A percentile compares a stretch with the other conserved stretches of the same genome.
Conservation (phyloP, 2,888 invertebrate species). For the Escarpia spicata region DNA sequence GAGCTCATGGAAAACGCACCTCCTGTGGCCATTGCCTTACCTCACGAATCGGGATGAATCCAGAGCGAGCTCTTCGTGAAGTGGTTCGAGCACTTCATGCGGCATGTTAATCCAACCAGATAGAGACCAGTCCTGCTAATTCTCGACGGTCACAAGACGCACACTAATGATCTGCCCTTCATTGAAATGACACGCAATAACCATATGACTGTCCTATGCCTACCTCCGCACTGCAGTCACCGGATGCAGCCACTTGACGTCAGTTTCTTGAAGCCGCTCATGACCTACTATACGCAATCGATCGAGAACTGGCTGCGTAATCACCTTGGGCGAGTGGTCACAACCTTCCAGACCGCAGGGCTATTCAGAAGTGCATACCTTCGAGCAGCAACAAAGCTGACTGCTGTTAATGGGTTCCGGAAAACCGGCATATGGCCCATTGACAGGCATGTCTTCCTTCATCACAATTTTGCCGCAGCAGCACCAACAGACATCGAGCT, state of each 20-base stretch:
- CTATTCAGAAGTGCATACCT: background rate
- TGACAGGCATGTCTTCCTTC: background rate
- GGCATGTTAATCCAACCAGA: slow-evolving; percentile 43
- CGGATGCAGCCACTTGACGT: background rate
- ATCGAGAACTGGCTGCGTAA: background rate
- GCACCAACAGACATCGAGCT: background rate
- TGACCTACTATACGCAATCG: background rate
- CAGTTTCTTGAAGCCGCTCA: background rate
- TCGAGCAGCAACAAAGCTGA: background rate
- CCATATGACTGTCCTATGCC: background rate
- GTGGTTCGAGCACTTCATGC: slow-evolving; percentile 62
- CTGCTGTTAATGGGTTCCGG: background rate
- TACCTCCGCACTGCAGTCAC: background rate
- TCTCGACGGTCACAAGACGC: slow-evolving; percentile 62
- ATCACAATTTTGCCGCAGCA: background rate
- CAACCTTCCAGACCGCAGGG: background rate
- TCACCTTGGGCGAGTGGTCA: background rate
- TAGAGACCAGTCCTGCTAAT: slow-evolving; percentile 54
- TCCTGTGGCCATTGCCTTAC: background rate
- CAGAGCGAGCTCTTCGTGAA: slow-evolving; percentile 25
- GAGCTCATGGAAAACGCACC: slow-evolving; percentile 28
- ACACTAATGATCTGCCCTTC: background rate
- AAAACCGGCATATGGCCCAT: background rate
- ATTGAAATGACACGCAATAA: too few relatives aligned
- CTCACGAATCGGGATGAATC: background rate